A percentile compares a stretch with the other conserved stretches of the same genome.
Conservation (phyloP, 2,797 vertebrate genomes). For the Chelidonichthys spinosus region DNA sequence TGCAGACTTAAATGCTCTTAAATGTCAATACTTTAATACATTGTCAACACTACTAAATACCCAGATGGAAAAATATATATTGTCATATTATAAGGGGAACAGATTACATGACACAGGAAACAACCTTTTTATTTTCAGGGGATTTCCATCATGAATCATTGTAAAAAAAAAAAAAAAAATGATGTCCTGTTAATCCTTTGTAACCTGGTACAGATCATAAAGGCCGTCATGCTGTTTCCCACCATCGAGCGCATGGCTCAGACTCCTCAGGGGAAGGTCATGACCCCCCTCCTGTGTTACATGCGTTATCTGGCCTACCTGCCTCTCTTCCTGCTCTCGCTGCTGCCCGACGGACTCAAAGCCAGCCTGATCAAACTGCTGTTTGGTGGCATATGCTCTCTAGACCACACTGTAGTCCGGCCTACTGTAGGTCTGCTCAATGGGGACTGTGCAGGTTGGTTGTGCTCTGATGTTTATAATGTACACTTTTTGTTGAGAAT, state of each 20-base stretch:
- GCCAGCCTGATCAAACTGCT: constrained; percentile 77
- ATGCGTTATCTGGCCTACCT: constrained; percentile 90
- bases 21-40: too few relatives aligned
- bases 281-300: constrained; percentile 91
- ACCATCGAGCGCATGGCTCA: constrained; percentile 94
- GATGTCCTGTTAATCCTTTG: neutral
- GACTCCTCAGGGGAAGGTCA: constrained; percentile 89
- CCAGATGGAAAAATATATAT: too few relatives aligned
- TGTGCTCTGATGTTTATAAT: neutral
- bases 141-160: neutral
- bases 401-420: constrained; percentile 71
- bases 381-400: constrained; percentile 71
- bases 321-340: constrained; percentile 88
- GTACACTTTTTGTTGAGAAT: too few relatives aligned
- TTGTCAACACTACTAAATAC: too few relatives aligned
- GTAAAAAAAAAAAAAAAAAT: too few relatives aligned
- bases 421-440: constrained; percentile 86
- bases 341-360: constrained; percentile 87
- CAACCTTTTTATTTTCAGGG: neutral
- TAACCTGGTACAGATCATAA: constrained; percentile 83
- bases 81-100: neutral
- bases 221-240: constrained; percentile 92
- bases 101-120: constrained; percentile 8
- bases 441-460: constrained; percentile 90
- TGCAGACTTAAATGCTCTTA: too few relatives aligned